Base-by-base conservation (phyloP, 2,113 vertebrate genomes). In the Plestiodon gilberti region DNA sequence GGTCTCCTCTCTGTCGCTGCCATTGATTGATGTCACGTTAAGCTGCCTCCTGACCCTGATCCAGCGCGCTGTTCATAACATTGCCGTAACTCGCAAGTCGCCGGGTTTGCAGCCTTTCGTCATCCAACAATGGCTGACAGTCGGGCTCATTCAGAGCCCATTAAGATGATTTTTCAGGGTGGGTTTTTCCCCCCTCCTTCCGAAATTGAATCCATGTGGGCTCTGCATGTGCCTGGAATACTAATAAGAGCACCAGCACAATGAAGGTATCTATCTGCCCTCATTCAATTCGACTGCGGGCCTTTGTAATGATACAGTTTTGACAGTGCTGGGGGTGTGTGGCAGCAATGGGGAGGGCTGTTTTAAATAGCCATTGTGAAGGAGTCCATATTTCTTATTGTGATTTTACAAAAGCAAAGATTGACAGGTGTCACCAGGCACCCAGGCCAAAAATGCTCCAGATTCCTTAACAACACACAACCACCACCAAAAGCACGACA, bases 141-240 rank as follows among this genome's bases (percentile, higher is more conserved):
- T 28, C 59, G 87, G 90, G 80, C 85, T 92, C 76, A 30, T 81
- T 81, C 87, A 75, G 84, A 94, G 88, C 88, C 85, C 80, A 75
- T 86, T 59, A 90, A 83, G 81, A 81, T 7, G 64, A 85, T 30
- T 74, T 88, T 48, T 48, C 43, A 48, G 43, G 43, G 8, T 48
- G 43, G 43, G 43, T 48, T 48, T 48, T 48, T 48, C 85, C 82
- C 76, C 61, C 22, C 33, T 17, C 30, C 69, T 33, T 84, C 28
- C 64, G 18, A 89, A 88, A 81, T 77, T 10, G 17, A 57, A 57
- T 57, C 55, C 55, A 78, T 4, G 43, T 8, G 43, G 43, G 43
- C 43, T 48, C 8, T 5, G 52, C 57, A 1, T 15, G 3, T 1
- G 28, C 78, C 9, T 17, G 25, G 89, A 91, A 91, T 85, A 90